phyloP scores from a whole-genome alignment of 2,888 invertebrate genomes.

The Carabus problematicus region DNA sequence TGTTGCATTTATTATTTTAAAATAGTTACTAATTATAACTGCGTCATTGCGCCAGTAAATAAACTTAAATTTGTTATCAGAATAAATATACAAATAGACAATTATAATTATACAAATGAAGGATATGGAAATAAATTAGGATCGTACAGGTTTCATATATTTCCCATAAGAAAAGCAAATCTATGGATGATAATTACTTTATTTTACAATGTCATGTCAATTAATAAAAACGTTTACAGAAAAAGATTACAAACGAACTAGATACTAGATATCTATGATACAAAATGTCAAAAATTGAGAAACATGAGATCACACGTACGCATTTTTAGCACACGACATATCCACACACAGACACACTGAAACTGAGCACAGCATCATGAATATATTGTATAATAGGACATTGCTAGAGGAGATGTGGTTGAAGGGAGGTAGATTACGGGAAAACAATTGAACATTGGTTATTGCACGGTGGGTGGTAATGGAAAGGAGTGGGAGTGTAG shows the following conservation, averaged over 20 bases:
- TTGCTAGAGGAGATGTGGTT: constrained; percentile 10
- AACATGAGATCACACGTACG: constrained; percentile 54
- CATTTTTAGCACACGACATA: constrained; percentile 26
- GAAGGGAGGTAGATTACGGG: constrained; percentile 34
- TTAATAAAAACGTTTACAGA: constrained; percentile 40
- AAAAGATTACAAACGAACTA: constrained; percentile 43
- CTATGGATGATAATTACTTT: constrained; percentile 40
- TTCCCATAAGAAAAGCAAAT: not conserved
- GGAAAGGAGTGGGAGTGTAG: too few relatives aligned
- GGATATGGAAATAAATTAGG: not conserved
- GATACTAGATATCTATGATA: constrained; percentile 47
- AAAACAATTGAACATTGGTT: not conserved
- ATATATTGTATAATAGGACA: not conserved
- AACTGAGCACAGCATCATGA: not conserved
- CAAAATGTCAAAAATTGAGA: constrained; percentile 53
- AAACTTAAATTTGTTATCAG: not conserved
- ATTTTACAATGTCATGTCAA: constrained; percentile 43
- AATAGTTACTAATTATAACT: too few relatives aligned
- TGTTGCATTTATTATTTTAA: too few relatives aligned
- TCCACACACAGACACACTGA: constrained; percentile 25
- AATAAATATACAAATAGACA: too few relatives aligned
- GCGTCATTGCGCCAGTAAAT: too few relatives aligned
- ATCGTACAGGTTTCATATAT: not conserved
- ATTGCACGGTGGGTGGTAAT: too few relatives aligned
- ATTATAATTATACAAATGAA: not conserved